Evolutionary conservation across 2,113 vertebrate species (phyloP), one percentile per base, ranked within the genome.

Genomic region (Scatophagus argus): DNA sequence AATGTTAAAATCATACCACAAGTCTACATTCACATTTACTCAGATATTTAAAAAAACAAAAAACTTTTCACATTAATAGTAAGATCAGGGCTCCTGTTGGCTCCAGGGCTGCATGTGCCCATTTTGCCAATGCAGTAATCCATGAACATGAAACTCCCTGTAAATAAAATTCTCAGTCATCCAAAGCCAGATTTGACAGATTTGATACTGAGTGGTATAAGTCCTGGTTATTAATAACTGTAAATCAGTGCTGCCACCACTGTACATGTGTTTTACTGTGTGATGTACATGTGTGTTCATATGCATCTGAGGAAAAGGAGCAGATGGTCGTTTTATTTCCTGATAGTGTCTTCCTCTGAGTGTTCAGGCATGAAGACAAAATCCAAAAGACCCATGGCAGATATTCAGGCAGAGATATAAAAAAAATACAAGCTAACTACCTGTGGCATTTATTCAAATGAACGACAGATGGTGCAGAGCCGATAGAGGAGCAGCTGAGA

Each of bases 371-470:
- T 61, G 64, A 66, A 81, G 56, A 62, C 65, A 41, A 65, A 76
- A 71, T 66, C 52, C n/a, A 81, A 70, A 70, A 69, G 67, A 82
- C 79, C 85, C 64, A 66, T 81, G 61, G 78, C 77, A 59, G 72
- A 62, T 82, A 67, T 77, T 63, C 64, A 61, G 59, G 56, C 74
- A 60, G 17, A 38, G 78, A 82, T 74, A 68, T 72, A 54, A 82
- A 79, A 82, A 79, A 83, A 46, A 34, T 83, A 43, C 14, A 60
- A 61, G 66, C 77, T 71, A 82, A 74, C 60, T 77, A 84, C 81
- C 70, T 84, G 85, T 86, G 79, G 83, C 74, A 79, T 80, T 89
- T 23, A 87, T 89, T 89, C 82, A 85, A 75, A 89, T 88, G 83
- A 79, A 58, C 2, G 43, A 44, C 83, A 85, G 86, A 86, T 85